These are phyloP conservation scores for Lophotriccus pileatus DNA, from an alignment of 2,797 vertebrate species.

Conservation along the genomic window DNA sequence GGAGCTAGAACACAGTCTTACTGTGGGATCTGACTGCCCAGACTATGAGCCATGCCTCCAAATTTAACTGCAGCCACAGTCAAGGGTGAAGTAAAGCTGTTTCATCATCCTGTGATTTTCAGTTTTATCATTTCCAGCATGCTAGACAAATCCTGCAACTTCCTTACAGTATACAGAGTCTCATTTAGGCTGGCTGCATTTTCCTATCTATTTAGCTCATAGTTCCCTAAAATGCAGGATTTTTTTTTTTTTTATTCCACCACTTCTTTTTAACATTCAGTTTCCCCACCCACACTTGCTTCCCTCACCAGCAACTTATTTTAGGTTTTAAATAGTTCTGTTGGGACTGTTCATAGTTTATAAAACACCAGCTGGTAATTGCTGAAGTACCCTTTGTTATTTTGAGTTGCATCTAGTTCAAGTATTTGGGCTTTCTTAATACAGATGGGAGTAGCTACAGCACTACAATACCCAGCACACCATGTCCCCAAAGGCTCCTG, in stretches of 20 bases:
- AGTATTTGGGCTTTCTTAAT: background rate
- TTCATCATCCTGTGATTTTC: conserved; percentile 40
- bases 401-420: conserved; percentile 1
- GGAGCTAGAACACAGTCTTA: conserved; percentile 51
- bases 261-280: background rate
- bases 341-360: background rate
- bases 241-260: background rate
- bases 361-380: background rate
- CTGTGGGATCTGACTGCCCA: conserved; percentile 51
- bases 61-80: conserved; percentile 56
- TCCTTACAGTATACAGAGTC: background rate
- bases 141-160: conserved; percentile 21
- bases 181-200: background rate
- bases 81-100: conserved; percentile 29
- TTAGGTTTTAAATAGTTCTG: background rate
- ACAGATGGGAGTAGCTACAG: background rate
- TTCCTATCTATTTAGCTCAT: background rate
- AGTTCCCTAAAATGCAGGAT: conserved; percentile 3
- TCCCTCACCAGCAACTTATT: background rate
- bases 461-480: background rate
- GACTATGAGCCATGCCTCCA: conserved; percentile 66
- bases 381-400: conserved; percentile 14
- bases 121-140: conserved; percentile 5
- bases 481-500: background rate
- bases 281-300: conserved; percentile 10